Percentiles rank a stretch among this genome's conserved stretches.
phyloP scores from a whole-genome alignment of 2,113 vertebrate species.

The Macaca mulatta region DNA sequence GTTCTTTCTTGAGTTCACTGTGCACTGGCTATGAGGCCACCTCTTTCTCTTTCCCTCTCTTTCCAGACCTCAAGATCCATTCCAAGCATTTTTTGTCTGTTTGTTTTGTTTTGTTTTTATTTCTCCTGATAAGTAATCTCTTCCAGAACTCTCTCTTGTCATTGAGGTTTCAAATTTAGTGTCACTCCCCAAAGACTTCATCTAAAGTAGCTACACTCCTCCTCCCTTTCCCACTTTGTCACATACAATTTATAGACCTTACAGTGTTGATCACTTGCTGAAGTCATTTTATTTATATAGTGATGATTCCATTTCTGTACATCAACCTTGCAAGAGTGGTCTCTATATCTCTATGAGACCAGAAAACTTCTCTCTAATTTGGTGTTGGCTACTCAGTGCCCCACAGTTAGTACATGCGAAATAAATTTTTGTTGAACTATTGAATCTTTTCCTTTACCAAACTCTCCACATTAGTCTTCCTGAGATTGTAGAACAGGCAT shows the following conservation, averaged over 20 bases:
- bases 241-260: neutral
- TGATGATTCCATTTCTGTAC: neutral
- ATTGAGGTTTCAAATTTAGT: neutral
- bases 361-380: neutral
- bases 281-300: neutral
- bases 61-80: neutral
- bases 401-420: neutral
- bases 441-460: neutral
- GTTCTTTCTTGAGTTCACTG: neutral
- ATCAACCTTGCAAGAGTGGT: neutral
- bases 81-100: neutral
- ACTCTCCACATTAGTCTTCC: neutral
- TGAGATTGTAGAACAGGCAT: neutral
- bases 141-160: neutral
- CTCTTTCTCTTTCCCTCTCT: neutral
- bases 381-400: neutral
- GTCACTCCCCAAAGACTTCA: neutral
- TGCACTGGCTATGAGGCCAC: neutral
- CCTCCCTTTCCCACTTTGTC: rapidly evolving
- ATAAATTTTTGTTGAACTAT: neutral
- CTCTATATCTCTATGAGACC: neutral
- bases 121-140: neutral
- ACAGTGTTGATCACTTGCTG: neutral
- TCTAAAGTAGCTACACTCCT: neutral
- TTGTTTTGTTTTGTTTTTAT: neutral